Evolutionary conservation across 37 sponge, comb jelly and placozoan species (phyloP), one percentile per base, ranked within the genome.

Genomic region (Dysidea cf. avara): DNA sequence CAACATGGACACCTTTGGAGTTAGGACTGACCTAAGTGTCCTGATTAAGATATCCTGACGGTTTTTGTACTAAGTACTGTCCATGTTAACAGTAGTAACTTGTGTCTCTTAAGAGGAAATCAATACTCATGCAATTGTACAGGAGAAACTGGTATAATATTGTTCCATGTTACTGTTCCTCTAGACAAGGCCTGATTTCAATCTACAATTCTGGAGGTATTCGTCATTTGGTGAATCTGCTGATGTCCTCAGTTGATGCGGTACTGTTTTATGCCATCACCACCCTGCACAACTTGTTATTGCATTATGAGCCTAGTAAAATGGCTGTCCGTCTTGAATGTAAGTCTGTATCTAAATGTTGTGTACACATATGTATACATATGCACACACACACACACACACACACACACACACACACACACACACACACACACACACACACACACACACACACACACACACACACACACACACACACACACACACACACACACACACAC

Each of bases 211-310:
- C 81, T 56, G 82, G 87, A 9, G 87, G 94, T 7, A 89, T 93
- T 53, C 83, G 86, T 2, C 74, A 74, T 40, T 71, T 93, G 26
- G 90, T 93, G 0, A 71, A 78, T 14, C 80, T 89, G 28, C 72
- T 93, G 30, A 81, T 76, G 49, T 93, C 85, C 22, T 83, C 75
- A 33, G 78, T 83, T 35, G 86, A 94, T 53, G 74, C 76, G 43
- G 90, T 97, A 36, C 50, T 97, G 46, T 91, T 90, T 74, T 97
- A 85, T 64, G 92, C 92, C 39, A 82, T 97, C 57, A 91, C 95
- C 63, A 91, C 95, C 17, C 73, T 97, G 25, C 99, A 97, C 85
- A 97, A 97, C 85, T 39, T 96, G 63, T 68, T 96, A 28, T 72
- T 86, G 57, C 84, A 92, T 30, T 90, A 89, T 67, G 90, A 85